Evolutionary conservation across 2,797 vertebrate species (phyloP), one percentile per base, ranked within the genome.

Genomic region (Poecilia velifera): DNA sequence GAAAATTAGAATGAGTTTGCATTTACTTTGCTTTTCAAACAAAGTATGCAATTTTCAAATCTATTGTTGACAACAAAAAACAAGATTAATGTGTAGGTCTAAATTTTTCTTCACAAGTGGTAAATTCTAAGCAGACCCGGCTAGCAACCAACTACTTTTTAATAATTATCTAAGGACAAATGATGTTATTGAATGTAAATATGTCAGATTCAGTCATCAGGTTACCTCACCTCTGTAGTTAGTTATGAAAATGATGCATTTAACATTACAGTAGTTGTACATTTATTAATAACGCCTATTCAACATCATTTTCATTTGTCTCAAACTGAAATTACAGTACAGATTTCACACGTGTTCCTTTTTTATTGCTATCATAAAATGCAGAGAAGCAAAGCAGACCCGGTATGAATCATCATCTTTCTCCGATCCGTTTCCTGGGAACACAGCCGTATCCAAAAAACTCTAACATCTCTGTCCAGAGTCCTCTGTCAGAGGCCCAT

Each of bases 371-470:
- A n/a, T 70, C 25, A 78, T 57, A 34, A 78, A 82, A 74, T 46
- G 0, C 45, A 72, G 73, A 78, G 81, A 66, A 84, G 73, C 59
- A 79, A n/a, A 70, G 70, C 83, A 45, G 47, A 72, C 34, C 36
- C 72, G 53, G 55, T 31, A 74, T 83, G 71, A 90, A 85, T 87
- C 86, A 79, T 36, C 3, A 18, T 76, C 79, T 55, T 80, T 36
- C 51, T 72, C 16, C 74, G 66, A 18, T 87, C 55, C 74, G 73
- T 64, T 72, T 89, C 53, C 80, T 77, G 76, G 82, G 76, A 88
- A 82, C 55, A 73, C 9, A 41, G 62, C 68, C 36, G 25, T 16
- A 41, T 77, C 72, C 16, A 45, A 77, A 49, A 22, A 51, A 72
- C 79, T 79, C 57, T 77, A 64, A 43, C 73, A 73, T 70, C 72